These are phyloP conservation scores for Lymantria monacha DNA, from an alignment of 2,888 invertebrate genomes.

Conservation along the genomic window DNA sequence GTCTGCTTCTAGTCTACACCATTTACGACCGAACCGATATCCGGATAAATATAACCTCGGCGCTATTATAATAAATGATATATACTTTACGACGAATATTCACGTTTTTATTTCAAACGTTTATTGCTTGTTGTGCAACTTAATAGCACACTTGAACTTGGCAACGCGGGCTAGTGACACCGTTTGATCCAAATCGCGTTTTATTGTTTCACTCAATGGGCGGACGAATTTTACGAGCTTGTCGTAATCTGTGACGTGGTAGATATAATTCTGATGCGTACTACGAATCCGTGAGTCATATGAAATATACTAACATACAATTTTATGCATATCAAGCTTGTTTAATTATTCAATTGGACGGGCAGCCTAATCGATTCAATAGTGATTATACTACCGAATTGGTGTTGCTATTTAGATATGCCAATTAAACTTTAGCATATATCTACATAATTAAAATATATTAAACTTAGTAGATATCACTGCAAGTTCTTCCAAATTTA, in stretches of 20 bases:
- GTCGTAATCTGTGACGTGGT: constrained; percentile 71
- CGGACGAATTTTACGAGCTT: constrained; percentile 74
- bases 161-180: constrained; percentile 69
- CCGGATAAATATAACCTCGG: constrained; percentile 73
- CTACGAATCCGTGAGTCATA: constrained; percentile 60
- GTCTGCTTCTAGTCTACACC: constrained; percentile 76
- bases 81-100: constrained; percentile 58
- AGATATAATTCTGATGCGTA: constrained; percentile 61
- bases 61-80: constrained; percentile 56
- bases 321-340: constrained; percentile 32
- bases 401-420: constrained; percentile 25
- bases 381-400: constrained; percentile 17
- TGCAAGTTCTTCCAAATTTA: too few species aligned
- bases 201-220: constrained; percentile 79
- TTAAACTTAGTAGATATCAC: too few species aligned
- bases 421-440: constrained; percentile 26
- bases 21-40: constrained; percentile 71
- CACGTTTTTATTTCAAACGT: constrained; percentile 74
- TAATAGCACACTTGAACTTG: constrained; percentile 80
- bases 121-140: constrained; percentile 77
- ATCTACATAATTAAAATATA: too few species aligned
- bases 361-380: constrained; percentile 14
- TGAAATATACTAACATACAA: constrained; percentile 59
- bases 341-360: constrained; percentile 23
- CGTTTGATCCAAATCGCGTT: constrained; percentile 77